Evolutionary conservation across 92 coral and sea anemone species (phyloP).

Genomic region (Phenganax stokvisi): DNA sequence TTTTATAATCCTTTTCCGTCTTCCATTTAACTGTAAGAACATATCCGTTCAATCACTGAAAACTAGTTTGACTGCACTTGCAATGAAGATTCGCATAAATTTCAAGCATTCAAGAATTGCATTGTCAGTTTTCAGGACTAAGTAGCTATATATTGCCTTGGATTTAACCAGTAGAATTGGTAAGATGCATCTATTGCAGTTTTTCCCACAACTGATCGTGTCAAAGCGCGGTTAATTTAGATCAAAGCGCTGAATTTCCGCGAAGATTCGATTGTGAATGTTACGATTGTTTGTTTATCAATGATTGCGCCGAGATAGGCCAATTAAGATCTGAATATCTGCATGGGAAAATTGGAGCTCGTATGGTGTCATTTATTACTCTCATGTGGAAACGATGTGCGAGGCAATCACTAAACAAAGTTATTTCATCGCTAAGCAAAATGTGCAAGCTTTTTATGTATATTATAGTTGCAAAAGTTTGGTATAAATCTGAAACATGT

Average conservation of each 20-base stretch:
- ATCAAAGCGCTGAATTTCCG: constrained; percentile 3
- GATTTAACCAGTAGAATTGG: too few relatives aligned
- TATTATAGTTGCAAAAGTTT: too few relatives aligned
- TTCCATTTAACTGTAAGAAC: too few relatives aligned
- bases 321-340: neutral
- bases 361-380: constrained; percentile 11
- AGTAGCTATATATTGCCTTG: too few relatives aligned
- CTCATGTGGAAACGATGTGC: neutral
- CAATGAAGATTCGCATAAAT: too few relatives aligned
- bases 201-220: constrained; percentile 6
- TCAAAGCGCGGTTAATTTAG: neutral
- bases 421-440: neutral
- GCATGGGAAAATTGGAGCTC: constrained; percentile 15
- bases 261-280: constrained; percentile 19
- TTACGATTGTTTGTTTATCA: constrained; percentile 26
- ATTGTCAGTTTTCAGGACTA: too few relatives aligned
- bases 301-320: constrained; percentile 16
- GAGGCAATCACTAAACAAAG: neutral
- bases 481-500: too few relatives aligned
- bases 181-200: neutral
- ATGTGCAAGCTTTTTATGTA: too few relatives aligned
- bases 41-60: too few relatives aligned
- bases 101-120: too few relatives aligned
- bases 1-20: too few relatives aligned
- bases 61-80: too few relatives aligned